Evolutionary conservation across 2,113 vertebrate species (phyloP), one percentile per base, ranked within the genome.

Genomic region (Percopsis transmontana): DNA sequence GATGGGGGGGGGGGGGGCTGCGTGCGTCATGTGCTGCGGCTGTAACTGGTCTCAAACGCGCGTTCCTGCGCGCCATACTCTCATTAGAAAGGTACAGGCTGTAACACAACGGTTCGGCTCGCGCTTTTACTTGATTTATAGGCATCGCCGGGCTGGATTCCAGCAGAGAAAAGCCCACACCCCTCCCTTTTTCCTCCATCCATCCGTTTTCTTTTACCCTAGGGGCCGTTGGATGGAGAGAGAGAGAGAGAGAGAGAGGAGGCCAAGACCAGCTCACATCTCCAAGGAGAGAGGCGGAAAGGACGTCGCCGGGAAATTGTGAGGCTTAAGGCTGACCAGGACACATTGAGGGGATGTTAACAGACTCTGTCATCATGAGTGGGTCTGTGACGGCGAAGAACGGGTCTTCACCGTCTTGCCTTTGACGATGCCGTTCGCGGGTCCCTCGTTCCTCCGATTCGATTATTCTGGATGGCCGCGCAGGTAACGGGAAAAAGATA

Each of bases 1-100:
- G 62, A 62, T 54, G 69, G 69, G 68, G 66, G 70, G 73, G 71
- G 65, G 33, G 62, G 62, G 63, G 73, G 55, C 60, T 62, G 70
- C 67, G 89, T 90, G 90, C 91, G 88, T 92, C 90, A 90, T 82
- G 87, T 70, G 87, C 87, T 84, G 84, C 87, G 71, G 87, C 85
- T 73, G 77, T 71, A 76, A 48, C 52, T 66, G 23, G 41, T 41
- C n/a, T 18, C 63, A 8, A 13, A 18, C 62, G 53, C 27, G 21
- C 61, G 33, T 15, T 27, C 20, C 60, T 21, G 52, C 50, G 58
- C 62, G 39, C 69, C 27, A 66, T 64, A 69, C 42, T 88, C 91
- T 83, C 81, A 85, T 79, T 86, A 24, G 59, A 84, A 21, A 72
- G 76, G 88, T 85, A 78, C 70, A 87, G 83, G 84, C 85, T 82